Conservation (phyloP, 2,113 vertebrate species). For the Lota lota region DNA sequence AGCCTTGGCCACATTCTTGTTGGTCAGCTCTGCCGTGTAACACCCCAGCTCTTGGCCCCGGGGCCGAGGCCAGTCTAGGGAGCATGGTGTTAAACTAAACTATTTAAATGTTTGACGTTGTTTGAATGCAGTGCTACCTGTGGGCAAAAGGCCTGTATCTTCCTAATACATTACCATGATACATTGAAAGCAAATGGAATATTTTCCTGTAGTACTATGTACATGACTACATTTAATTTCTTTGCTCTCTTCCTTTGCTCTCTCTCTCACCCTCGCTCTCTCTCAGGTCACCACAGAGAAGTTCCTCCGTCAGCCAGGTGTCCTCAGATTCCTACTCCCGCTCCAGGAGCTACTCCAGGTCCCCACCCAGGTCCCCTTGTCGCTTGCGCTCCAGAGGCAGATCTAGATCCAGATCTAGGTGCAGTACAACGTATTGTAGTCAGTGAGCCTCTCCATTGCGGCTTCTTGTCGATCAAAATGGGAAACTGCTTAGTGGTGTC, state of each 20-base stretch:
- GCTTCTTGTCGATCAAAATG: not conserved
- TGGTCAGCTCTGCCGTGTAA: too few species aligned
- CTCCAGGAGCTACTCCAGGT: slow-evolving; percentile 85
- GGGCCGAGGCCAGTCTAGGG: too few species aligned
- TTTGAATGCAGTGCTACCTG: not conserved
- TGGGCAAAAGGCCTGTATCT: too few species aligned
- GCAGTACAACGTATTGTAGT: slow-evolving; percentile 61
- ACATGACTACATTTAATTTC: not conserved
- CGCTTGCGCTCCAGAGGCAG: slow-evolving; percentile 85
- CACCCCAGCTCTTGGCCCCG: too few species aligned
- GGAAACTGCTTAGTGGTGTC: not conserved
- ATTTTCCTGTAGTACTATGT: not conserved
- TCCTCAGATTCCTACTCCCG: slow-evolving; percentile 63
- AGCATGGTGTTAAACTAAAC: not conserved
- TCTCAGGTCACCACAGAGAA: slow-evolving; percentile 86
- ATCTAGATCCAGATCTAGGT: slow-evolving; percentile 85
- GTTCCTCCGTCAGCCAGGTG: slow-evolving; percentile 83
- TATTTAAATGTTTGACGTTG: not conserved
- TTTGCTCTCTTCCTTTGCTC: not conserved
- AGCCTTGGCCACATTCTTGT: too few species aligned
- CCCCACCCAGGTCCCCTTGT: slow-evolving; percentile 86
- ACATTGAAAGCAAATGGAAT: not conserved
- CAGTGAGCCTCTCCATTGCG: not conserved
- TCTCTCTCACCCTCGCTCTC: slow-evolving; percentile 18
- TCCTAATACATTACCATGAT: too few species aligned